A percentile compares a stretch with the other conserved stretches of the same genome.
phyloP scores from a whole-genome alignment of 2,113 vertebrate genomes.

The Pycnonotus jocosus region DNA sequence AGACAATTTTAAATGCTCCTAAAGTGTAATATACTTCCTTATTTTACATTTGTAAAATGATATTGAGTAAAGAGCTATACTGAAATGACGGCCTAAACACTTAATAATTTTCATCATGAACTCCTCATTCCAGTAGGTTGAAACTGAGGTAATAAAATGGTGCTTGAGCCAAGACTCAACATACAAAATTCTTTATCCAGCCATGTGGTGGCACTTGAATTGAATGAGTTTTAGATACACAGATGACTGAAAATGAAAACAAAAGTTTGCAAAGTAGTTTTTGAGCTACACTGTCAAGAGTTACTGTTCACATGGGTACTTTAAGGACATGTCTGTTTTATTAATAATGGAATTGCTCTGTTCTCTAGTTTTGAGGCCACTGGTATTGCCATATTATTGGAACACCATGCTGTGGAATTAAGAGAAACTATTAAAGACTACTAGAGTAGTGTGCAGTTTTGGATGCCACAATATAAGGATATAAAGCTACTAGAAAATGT shows the following conservation, averaged over 20 bases:
- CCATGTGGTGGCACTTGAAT: neutral
- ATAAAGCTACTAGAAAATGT: neutral
- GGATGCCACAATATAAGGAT: neutral
- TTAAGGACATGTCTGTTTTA: neutral
- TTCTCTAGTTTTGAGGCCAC: neutral
- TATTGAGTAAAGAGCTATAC: neutral
- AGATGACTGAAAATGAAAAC: neutral
- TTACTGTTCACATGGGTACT: neutral
- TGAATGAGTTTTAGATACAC: neutral
- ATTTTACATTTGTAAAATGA: constrained; percentile 36
- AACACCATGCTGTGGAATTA: neutral
- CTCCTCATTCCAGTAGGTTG: neutral
- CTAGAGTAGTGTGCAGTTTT: neutral
- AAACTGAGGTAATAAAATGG: neutral
- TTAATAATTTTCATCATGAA: neutral
- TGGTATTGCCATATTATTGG: neutral
- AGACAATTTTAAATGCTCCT: constrained; percentile 36
- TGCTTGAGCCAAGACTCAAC: neutral
- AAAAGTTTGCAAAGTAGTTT: neutral
- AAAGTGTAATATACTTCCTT: neutral
- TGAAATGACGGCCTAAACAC: constrained; percentile 1
- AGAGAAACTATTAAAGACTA: neutral
- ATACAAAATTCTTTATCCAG: neutral
- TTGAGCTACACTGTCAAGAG: neutral
- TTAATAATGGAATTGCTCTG: neutral